Evolutionary conservation across 2,888 invertebrate species (phyloP).

Genomic region (Oscheius sp.): DNA sequence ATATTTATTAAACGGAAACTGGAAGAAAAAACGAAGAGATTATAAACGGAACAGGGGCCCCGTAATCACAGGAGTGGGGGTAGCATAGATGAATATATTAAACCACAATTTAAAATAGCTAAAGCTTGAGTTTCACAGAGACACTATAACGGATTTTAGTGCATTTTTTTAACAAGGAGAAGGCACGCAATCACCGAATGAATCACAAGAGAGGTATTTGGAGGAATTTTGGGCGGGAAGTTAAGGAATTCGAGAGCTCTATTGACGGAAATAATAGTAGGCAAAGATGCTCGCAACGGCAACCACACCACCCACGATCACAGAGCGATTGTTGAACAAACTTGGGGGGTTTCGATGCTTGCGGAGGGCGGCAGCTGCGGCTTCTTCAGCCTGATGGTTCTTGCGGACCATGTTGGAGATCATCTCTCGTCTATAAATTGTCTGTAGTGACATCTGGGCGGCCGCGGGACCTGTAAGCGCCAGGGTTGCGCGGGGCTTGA

Average conservation of each 20-base stretch:
- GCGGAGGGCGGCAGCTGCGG: not conserved
- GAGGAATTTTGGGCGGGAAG: slow-evolving; percentile 16
- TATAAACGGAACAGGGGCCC: no score
- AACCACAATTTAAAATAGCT: no score
- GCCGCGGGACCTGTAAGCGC: slow-evolving; percentile 29
- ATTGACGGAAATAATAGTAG: slow-evolving; percentile 31
- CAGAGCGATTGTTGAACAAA: slow-evolving; percentile 10
- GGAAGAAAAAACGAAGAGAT: no score
- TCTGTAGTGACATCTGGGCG: not conserved
- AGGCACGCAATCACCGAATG: slow-evolving; percentile 17
- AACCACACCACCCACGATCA: slow-evolving; percentile 40
- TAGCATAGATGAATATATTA: no score
- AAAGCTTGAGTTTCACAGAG: not conserved
- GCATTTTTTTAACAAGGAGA: not conserved
- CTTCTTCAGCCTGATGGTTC: slow-evolving; percentile 44
- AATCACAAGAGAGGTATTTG: slow-evolving; percentile 8
- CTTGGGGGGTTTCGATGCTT: not conserved
- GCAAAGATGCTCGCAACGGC: slow-evolving; percentile 30
- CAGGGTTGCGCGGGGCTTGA: not conserved
- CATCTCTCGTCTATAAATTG: slow-evolving; percentile 49
- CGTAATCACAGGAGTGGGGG: no score
- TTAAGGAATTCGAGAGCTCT: not conserved
- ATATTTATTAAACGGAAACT: no score
- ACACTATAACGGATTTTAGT: not conserved
- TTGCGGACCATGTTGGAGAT: slow-evolving; percentile 51